Conservation (phyloP, 2,113 vertebrate genomes). For the Percopsis transmontana region DNA sequence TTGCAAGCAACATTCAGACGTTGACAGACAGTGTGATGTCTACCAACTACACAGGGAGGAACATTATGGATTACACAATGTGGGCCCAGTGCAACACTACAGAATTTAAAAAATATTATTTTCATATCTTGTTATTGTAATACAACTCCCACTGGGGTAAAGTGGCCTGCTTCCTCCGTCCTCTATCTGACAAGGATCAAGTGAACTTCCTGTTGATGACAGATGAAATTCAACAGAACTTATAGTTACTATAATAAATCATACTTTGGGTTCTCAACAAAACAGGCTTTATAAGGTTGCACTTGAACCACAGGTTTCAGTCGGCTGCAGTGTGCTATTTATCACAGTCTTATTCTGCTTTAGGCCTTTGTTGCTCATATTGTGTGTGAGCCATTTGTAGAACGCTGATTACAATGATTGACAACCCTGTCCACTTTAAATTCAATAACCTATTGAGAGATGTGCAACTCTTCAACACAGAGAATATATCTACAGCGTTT, state of each 20-base stretch:
- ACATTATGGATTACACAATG: constrained; percentile 44
- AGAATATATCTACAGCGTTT: constrained; percentile 20
- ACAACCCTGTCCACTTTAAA: constrained; percentile 4
- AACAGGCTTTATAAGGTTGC: neutral
- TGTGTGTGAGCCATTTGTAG: neutral
- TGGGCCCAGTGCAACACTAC: neutral
- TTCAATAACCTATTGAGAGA: neutral
- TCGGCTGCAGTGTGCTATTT: neutral
- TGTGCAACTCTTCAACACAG: constrained; percentile 18
- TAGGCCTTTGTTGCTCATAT: neutral
- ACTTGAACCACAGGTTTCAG: neutral
- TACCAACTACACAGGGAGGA: constrained; percentile 50
- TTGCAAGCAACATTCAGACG: constrained; percentile 40
- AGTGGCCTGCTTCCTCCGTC: too few species aligned
- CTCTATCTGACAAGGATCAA: too few species aligned
- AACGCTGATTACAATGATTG: neutral
- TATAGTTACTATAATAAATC: neutral
- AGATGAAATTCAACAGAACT: too few species aligned
- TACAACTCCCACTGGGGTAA: too few species aligned
- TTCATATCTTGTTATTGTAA: neutral
- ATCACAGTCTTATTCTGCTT: neutral
- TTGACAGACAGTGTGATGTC: constrained; percentile 56
- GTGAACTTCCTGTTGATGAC: too few species aligned
- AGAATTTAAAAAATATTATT: neutral
- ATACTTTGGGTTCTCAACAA: constrained; percentile 1